phyloP scores from a whole-genome alignment of 2,888 invertebrate species.

The Limnephilus rhombicus region DNA sequence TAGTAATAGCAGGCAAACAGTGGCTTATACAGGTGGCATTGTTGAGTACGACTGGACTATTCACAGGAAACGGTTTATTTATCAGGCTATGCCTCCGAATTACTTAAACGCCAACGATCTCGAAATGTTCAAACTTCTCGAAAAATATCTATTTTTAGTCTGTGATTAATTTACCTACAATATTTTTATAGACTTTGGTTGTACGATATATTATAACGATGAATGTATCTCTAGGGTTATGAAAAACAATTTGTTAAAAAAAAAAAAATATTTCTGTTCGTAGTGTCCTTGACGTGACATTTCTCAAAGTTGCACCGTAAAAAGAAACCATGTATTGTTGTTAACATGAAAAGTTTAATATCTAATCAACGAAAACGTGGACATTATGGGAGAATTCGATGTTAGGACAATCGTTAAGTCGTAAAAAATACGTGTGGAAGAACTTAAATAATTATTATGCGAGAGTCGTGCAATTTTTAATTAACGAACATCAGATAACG shows the following conservation, averaged over 20 bases:
- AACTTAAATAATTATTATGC: conserved; percentile 30
- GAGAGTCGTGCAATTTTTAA: conserved; percentile 14
- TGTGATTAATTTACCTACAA: neutral
- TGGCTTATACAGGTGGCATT: conserved; percentile 20
- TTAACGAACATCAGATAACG: neutral
- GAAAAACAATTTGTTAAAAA: neutral
- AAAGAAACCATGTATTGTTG: neutral
- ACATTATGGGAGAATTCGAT: neutral
- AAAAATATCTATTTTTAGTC: neutral
- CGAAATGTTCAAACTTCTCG: neutral
- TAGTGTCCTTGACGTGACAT: neutral
- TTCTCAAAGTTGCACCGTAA: neutral
- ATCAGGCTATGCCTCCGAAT: neutral
- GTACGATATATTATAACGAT: neutral
- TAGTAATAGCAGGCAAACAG: conserved; percentile 41
- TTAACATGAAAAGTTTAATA: neutral
- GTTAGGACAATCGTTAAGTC: neutral
- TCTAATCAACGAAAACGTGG: neutral
- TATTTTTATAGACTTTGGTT: neutral
- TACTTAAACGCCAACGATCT: neutral
- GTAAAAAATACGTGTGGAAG: conserved; percentile 15
- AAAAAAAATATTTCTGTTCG: too few species aligned
- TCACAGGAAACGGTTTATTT: conserved; percentile 6
- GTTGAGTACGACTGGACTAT: conserved; percentile 37
- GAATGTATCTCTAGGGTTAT: neutral